Percentiles rank a stretch among this genome's conserved stretches.
Evolutionary conservation across 2,888 invertebrate species (phyloP).

Genomic region (Trichacis sp.): DNA sequence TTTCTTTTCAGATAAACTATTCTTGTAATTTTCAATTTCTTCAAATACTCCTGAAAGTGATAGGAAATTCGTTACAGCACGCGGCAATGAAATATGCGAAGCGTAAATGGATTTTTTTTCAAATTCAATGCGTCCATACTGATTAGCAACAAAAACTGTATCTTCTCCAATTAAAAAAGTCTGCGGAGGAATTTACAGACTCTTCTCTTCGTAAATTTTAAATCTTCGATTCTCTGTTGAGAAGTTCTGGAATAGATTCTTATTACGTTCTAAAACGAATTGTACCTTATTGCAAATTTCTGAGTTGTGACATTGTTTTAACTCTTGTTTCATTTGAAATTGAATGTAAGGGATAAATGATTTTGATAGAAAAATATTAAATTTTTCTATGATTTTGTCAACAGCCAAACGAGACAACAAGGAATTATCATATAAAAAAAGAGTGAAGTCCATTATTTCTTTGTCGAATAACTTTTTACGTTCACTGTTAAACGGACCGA

Average conservation of each 20-base stretch:
- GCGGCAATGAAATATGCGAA: neutral
- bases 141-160: neutral
- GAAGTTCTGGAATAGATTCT: conserved; percentile 11
- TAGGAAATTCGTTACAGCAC: neutral
- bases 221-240: conserved; percentile 20
- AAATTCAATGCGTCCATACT: neutral
- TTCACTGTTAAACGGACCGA: too few relatives aligned
- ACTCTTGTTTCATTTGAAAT: conserved; percentile 5
- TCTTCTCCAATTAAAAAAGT: conserved; percentile 13
- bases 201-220: conserved; percentile 20
- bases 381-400: neutral
- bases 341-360: conserved; percentile 10
- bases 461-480: too few relatives aligned
- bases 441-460: too few relatives aligned
- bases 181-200: conserved; percentile 17
- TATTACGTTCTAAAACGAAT: conserved; percentile 16
- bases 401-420: too few relatives aligned
- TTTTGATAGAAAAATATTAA: neutral
- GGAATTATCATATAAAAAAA: too few relatives aligned
- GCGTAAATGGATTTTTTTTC: neutral
- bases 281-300: conserved; percentile 3
- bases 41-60: conserved; percentile 1
- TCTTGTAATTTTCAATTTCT: too few relatives aligned
- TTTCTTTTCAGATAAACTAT: too few relatives aligned
- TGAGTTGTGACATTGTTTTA: neutral